These are phyloP conservation scores for Tachina fera DNA, from an alignment of 2,888 invertebrate genomes.

Conservation along the genomic window DNA sequence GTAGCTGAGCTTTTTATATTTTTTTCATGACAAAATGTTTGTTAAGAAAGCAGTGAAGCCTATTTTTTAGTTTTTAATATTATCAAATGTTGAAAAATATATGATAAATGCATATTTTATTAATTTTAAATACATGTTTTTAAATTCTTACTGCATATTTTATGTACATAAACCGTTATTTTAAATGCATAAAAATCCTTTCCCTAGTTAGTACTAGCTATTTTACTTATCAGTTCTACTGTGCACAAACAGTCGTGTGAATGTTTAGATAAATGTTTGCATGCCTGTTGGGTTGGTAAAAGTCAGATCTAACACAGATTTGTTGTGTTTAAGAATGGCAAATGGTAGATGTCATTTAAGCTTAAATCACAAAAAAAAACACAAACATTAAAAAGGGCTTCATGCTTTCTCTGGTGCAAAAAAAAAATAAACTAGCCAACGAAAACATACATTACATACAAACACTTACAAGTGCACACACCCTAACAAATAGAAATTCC, in stretches of 20 bases:
- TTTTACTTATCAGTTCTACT: neutral
- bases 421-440: neutral
- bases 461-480: too few relatives aligned
- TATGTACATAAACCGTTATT: too few relatives aligned
- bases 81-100: too few relatives aligned
- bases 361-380: constrained; percentile 25
- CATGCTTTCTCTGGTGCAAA: neutral
- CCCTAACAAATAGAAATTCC: neutral
- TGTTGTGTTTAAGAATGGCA: constrained; percentile 56
- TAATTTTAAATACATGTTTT: too few relatives aligned
- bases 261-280: constrained; percentile 30
- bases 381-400: neutral
- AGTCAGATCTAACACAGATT: constrained; percentile 60
- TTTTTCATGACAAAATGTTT: too few relatives aligned
- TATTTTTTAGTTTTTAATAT: too few relatives aligned
- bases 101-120: too few relatives aligned
- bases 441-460: neutral
- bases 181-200: too few relatives aligned
- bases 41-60: too few relatives aligned
- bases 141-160: too few relatives aligned
- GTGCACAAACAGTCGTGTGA: constrained; percentile 15
- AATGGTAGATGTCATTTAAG: constrained; percentile 63
- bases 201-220: too few relatives aligned
- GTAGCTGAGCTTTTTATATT: too few relatives aligned
- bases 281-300: constrained; percentile 27